Percentiles rank a stretch among this genome's conserved stretches.
These are phyloP conservation scores for Parnassius smintheus DNA, from an alignment of 2,888 invertebrate species.

Conservation along the genomic window DNA sequence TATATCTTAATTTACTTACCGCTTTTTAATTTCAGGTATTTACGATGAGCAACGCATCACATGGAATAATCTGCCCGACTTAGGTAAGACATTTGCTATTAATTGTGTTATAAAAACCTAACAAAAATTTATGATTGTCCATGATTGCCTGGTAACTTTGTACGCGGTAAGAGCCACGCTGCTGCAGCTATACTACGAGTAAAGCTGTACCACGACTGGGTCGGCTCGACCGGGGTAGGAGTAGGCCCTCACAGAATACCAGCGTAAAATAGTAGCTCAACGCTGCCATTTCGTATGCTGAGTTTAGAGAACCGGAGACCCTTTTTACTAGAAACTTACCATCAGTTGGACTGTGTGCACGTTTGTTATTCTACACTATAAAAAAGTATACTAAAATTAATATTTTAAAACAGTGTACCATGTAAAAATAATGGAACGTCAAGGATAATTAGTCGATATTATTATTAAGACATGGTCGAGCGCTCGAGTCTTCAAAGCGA, in stretches of 20 bases:
- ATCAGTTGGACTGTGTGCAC: too few species aligned
- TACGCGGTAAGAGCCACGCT: too few species aligned
- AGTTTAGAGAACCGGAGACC: too few species aligned
- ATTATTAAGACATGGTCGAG: constrained; percentile 43
- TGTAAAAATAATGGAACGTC: constrained; percentile 21
- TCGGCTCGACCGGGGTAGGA: too few species aligned
- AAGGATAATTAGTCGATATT: constrained; percentile 26
- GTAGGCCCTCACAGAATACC: too few species aligned
- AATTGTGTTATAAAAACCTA: neutral
- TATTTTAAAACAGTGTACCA: constrained; percentile 1
- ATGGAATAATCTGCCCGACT: neutral
- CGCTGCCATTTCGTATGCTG: too few species aligned
- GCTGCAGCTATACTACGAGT: too few species aligned
- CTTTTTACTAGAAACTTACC: too few species aligned
- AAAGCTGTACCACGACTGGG: too few species aligned
- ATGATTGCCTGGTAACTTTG: neutral
- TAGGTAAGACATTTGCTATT: constrained; percentile 16
- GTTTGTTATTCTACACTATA: too few species aligned
- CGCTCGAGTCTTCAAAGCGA: constrained; percentile 37
- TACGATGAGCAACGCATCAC: constrained; percentile 5
- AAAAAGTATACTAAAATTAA: neutral
- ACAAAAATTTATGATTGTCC: neutral
- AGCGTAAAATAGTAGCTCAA: too few species aligned
- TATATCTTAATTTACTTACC: neutral
- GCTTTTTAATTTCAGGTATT: constrained; percentile 14